These are phyloP conservation scores for Apodemus sylvaticus DNA, from an alignment of 2,113 vertebrate genomes.

Conservation along the genomic window DNA sequence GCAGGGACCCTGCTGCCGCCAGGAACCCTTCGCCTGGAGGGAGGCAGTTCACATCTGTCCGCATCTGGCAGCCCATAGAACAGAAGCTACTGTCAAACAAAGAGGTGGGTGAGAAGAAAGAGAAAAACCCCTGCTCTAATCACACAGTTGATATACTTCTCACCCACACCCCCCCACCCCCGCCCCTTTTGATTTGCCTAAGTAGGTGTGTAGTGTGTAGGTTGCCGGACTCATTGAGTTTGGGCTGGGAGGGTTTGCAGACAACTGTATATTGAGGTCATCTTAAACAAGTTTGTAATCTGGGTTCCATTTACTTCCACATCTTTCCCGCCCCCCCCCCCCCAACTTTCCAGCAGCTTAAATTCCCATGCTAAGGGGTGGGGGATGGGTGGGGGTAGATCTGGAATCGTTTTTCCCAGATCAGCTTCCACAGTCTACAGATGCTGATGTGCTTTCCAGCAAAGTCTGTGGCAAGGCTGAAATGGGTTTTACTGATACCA, in stretches of 20 bases:
- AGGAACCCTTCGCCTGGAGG: slow-evolving; percentile 16
- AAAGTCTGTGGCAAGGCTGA: slow-evolving; percentile 58
- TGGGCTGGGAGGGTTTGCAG: not conserved
- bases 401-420: not conserved
- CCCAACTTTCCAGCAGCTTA: slow-evolving; percentile 46
- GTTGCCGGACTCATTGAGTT: not conserved
- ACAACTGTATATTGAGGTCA: not conserved
- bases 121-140: not conserved
- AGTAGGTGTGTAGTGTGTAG: not conserved
- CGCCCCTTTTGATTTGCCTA: not conserved
- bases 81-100: slow-evolving; percentile 61
- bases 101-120: slow-evolving; percentile 48
- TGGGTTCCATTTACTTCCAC: not conserved
- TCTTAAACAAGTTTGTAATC: not conserved
- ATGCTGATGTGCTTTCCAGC: slow-evolving; percentile 39
- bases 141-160: not conserved
- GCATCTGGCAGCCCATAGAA: slow-evolving; percentile 17
- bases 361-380: not conserved
- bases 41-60: slow-evolving; percentile 63
- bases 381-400: not conserved
- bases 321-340: no score
- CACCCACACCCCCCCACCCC: not conserved
- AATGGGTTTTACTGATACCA: slow-evolving; percentile 69
- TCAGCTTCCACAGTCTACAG: not conserved
- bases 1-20: fast-evolving